A percentile compares a stretch with the other conserved stretches of the same genome.
Conservation (phyloP, 2,888 invertebrate species). For the Oasisia sp. region DNA sequence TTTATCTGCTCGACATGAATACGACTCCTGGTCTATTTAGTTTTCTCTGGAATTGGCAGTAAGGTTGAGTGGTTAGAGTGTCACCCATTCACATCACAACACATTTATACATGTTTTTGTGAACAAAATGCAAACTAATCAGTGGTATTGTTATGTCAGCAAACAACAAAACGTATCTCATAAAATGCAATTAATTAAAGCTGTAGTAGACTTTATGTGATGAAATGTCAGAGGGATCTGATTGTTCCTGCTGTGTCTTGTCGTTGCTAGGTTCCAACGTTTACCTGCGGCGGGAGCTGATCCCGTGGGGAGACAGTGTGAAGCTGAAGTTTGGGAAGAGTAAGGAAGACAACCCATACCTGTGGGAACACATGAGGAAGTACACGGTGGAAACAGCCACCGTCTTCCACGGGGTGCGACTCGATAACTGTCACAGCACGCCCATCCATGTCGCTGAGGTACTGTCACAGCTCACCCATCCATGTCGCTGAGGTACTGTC, state of each 20-base stretch:
- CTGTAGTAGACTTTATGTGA: neutral
- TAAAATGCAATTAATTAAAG: neutral
- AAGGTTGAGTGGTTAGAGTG: too few species aligned
- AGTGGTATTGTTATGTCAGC: too few species aligned
- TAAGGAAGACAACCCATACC: slow-evolving; percentile 89
- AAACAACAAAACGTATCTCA: neutral
- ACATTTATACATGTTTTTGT: too few species aligned
- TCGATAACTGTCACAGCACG: slow-evolving; percentile 99
- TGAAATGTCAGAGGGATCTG: neutral
- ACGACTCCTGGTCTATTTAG: too few species aligned
- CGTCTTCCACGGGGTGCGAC: slow-evolving; percentile 92
- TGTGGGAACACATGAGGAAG: slow-evolving; percentile 93
- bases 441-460: slow-evolving; percentile 86
- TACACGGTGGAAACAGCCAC: slow-evolving; percentile 90
- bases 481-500: slow-evolving; percentile 76
- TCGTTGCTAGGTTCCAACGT: slow-evolving; percentile 70
- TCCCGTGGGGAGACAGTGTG: slow-evolving; percentile 97
- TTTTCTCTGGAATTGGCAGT: too few species aligned
- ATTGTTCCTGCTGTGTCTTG: neutral
- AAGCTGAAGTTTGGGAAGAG: slow-evolving; percentile 79
- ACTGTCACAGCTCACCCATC: slow-evolving; percentile 98
- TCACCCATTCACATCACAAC: too few species aligned
- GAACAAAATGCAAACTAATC: too few species aligned
- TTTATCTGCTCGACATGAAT: too few species aligned
- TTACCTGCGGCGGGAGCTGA: slow-evolving; percentile 90